Base-by-base conservation (phyloP, 2,797 vertebrate species). In the Apogon hyalosoma region DNA sequence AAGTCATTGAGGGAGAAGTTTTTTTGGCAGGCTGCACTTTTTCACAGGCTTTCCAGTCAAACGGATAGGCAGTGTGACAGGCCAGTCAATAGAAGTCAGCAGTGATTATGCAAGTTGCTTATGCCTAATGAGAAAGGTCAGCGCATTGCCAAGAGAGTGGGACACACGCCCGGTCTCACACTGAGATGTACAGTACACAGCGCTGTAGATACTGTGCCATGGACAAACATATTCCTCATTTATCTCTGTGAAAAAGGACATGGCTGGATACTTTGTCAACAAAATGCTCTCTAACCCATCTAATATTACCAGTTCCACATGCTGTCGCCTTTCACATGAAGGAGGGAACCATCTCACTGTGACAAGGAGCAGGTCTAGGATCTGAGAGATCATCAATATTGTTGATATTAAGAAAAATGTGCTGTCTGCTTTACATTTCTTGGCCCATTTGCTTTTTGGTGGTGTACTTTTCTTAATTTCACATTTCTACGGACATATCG, bases 41-140 rank as follows among this genome's bases (percentile, higher is more conserved):
- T 87, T 83, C 80, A 57, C 76, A 1, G 59, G 67, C 66, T 74
- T 77, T 80, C 79, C 71, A 77, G 67, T 84, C 81, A 86, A 82
- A 87, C 41, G 42, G 71, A 77, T 53, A 87, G 86, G 74, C 79
- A 24, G 73, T 41, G 73, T 89, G 91, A 90, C 90, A 88, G 84
- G 65, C 73, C 82, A 82, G 89, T 92, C 92, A 85, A 92, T 92
- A 90, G 84, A 86, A 90, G 89, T 91, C 91, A 86, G 88, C 82
- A 90, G 88, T 90, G 92, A 91, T 93, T 93, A 92, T 90, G 83
- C 85, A 90, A 90, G 87, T 92, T 87, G 85, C 89, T 91, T 90
- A 88, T 84, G 82, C 76, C 74, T 90, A 92, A 92, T 92, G 88
- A 91, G 88, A 82, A 87, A 82, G 84, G 80, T 90, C 86, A 88